A percentile compares a stretch with the other conserved stretches of the same genome.
Evolutionary conservation across 2,888 invertebrate species (phyloP).

Genomic region (Saturnia pavonia): DNA sequence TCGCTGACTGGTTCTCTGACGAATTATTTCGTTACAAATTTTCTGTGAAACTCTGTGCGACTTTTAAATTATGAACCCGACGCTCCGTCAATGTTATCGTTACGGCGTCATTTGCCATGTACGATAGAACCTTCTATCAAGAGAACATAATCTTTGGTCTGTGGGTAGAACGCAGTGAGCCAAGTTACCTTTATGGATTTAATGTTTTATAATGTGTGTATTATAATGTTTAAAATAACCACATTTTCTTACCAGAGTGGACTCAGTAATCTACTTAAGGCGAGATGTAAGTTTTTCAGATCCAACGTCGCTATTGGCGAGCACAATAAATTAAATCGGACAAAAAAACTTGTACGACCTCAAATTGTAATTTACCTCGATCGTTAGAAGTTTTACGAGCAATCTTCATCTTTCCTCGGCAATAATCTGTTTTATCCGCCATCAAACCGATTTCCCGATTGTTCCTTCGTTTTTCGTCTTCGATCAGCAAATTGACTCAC

Average conservation of each 20-base stretch:
- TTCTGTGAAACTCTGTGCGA: background rate
- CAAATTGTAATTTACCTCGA: constrained; percentile 64
- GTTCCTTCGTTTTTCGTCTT: constrained; percentile 45
- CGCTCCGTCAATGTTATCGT: background rate
- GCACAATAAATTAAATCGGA: constrained; percentile 61
- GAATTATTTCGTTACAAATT: background rate
- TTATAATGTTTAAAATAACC: too few species aligned
- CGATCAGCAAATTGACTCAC: constrained; percentile 52
- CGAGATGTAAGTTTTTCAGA: constrained; percentile 46
- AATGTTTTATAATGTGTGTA: background rate
- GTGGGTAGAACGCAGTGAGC: background rate
- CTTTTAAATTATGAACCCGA: background rate
- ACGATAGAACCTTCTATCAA: background rate
- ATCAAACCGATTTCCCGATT: constrained; percentile 50
- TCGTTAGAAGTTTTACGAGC: constrained; percentile 70
- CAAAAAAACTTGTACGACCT: constrained; percentile 56
- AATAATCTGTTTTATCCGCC: constrained; percentile 62
- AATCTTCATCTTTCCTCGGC: constrained; percentile 58
- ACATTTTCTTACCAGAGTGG: background rate
- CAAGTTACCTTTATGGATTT: background rate
- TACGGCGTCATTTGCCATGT: background rate
- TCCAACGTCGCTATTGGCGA: constrained; percentile 38
- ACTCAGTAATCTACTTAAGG: constrained; percentile 23
- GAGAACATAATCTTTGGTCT: too few species aligned
- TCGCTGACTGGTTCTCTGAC: too few species aligned